Percentiles rank a stretch among this genome's conserved stretches.
Conservation (phyloP, 2,113 vertebrate species). For the Apaloderma vittatum region DNA sequence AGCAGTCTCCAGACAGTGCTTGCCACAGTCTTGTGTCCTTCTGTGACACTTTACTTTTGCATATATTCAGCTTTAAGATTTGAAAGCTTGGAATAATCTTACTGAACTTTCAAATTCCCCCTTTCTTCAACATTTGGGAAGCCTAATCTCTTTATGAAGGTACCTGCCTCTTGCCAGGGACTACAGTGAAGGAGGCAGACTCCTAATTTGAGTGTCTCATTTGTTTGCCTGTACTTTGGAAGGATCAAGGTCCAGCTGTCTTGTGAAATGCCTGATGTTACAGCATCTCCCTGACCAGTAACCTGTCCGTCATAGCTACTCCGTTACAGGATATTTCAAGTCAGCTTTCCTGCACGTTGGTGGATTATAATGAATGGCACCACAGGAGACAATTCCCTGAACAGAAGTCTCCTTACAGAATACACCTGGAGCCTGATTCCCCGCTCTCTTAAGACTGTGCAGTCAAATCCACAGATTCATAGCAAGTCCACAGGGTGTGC, state of each 20-base stretch:
- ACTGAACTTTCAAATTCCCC: not conserved
- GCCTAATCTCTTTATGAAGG: not conserved
- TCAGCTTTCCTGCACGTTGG: not conserved
- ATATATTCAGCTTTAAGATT: not conserved
- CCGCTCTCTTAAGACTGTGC: not conserved
- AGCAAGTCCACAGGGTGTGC: not conserved
- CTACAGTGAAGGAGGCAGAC: not conserved
- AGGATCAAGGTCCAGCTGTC: not conserved
- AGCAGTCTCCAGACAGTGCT: not conserved
- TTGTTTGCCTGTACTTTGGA: not conserved
- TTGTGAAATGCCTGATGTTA: not conserved
- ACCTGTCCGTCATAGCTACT: not conserved
- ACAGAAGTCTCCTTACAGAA: not conserved
- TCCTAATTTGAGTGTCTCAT: not conserved
- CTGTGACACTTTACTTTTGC: not conserved
- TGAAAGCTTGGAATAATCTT: not conserved
- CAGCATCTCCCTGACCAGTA: not conserved
- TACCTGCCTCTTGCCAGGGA: not conserved
- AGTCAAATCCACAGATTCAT: not conserved
- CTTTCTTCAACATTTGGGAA: not conserved
- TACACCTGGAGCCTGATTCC: not conserved
- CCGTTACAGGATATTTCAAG: fast-evolving
- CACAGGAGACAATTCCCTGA: no score
- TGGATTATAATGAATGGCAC: fast-evolving
- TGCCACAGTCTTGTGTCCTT: not conserved